A percentile compares a stretch with the other conserved stretches of the same genome.
Conservation (phyloP, 2,113 vertebrate species). For the Rhynchopsitta pachyrhyncha region DNA sequence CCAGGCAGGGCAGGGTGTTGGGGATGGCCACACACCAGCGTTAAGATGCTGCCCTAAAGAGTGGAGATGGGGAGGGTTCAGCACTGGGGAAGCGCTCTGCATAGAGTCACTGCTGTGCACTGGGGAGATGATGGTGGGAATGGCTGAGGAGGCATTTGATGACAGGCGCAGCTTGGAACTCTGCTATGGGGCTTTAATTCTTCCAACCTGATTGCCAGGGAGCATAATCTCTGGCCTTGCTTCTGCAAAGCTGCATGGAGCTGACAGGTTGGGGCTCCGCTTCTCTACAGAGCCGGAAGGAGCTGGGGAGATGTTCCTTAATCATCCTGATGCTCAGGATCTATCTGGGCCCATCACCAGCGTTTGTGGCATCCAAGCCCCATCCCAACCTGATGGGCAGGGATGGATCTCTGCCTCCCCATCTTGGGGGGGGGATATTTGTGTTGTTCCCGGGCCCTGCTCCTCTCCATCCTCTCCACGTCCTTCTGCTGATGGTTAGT, state of each 20-base stretch:
- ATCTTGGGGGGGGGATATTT: fast-evolving
- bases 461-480: not conserved
- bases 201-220: not conserved
- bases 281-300: fast-evolving
- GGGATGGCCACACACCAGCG: not conserved
- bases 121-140: not conserved
- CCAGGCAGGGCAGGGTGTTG: not conserved
- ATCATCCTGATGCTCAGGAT: not conserved
- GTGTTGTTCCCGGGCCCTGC: not conserved
- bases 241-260: not conserved
- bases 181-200: not conserved
- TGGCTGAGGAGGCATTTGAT: not conserved
- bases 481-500: not conserved
- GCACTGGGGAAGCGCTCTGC: not conserved
- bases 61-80: not conserved
- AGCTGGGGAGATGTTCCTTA: fast-evolving
- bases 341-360: not conserved
- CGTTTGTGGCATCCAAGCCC: not conserved
- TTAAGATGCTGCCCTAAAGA: not conserved
- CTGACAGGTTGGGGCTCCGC: not conserved
- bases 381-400: not conserved
- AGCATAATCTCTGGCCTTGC: not conserved
- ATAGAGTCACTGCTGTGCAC: fast-evolving
- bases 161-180: not conserved
- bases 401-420: no score